Evolutionary conservation across 2,113 vertebrate genomes (phyloP).

Genomic region (Protobothrops flavoviridis): DNA sequence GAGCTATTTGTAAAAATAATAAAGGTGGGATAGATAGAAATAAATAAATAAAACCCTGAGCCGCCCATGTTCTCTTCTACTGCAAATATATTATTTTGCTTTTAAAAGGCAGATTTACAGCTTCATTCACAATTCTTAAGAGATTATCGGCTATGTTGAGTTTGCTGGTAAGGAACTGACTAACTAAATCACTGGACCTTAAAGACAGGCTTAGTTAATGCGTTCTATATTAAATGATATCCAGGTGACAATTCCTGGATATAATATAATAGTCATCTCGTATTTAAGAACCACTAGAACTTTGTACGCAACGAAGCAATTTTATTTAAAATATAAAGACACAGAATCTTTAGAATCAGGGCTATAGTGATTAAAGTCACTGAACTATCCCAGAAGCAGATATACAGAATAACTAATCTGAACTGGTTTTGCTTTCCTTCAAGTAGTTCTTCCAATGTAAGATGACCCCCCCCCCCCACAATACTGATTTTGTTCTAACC

Average conservation of each 20-base stretch:
- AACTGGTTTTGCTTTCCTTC: constrained; percentile 27
- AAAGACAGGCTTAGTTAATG: not conserved
- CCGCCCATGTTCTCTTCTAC: not conserved
- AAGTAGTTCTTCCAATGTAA: constrained; percentile 32
- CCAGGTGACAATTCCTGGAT: not conserved
- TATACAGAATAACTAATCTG: constrained; percentile 11
- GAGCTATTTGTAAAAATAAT: not conserved
- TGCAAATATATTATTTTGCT: not conserved
- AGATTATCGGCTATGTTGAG: constrained; percentile 4
- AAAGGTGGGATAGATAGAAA: not conserved
- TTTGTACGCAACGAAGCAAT: not conserved
- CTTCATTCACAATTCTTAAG: constrained; percentile 1
- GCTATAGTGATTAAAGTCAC: not conserved
- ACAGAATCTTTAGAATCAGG: not conserved
- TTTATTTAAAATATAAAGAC: not conserved
- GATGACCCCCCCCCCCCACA: constrained; percentile 46
- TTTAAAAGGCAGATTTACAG: not conserved
- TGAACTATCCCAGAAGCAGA: not conserved
- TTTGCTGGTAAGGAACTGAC: constrained; percentile 19
- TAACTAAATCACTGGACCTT: not conserved
- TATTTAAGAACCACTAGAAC: not conserved
- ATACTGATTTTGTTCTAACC: constrained; percentile 19
- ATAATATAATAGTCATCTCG: not conserved
- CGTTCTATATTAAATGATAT: not conserved
- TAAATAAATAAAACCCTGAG: not conserved